A percentile compares a stretch with the other conserved stretches of the same genome.
phyloP scores from a whole-genome alignment of 2,888 invertebrate genomes.

The Sabellastarte sp. region DNA sequence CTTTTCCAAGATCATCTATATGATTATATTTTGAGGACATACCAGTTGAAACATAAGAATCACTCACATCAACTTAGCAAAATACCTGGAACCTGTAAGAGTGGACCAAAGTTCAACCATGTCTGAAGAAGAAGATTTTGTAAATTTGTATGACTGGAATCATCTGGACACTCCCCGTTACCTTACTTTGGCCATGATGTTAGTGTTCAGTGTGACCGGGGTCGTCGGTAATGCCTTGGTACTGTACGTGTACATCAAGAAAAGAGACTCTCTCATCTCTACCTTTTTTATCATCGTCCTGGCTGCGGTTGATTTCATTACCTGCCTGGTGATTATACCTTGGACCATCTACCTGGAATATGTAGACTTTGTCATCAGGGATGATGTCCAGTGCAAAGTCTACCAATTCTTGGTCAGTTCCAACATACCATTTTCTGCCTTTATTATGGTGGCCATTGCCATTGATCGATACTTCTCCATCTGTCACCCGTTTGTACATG shows the following conservation, averaged over 20 bases:
- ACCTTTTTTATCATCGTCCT: slow-evolving; percentile 50
- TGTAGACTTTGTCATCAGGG: slow-evolving; percentile 34
- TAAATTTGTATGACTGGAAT: no score
- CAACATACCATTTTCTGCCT: slow-evolving; percentile 48
- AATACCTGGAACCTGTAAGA: no score
- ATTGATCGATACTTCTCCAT: slow-evolving; percentile 47
- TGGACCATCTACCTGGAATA: slow-evolving; percentile 47
- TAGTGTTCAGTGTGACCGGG: background rate
- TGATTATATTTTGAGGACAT: no score
- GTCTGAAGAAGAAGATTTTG: no score
- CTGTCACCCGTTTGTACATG: slow-evolving; percentile 48
- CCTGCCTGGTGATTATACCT: slow-evolving; percentile 47
- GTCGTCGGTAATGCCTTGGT: slow-evolving; percentile 18
- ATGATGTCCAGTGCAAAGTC: slow-evolving; percentile 43
- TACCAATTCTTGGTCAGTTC: slow-evolving; percentile 48
- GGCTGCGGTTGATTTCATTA: slow-evolving; percentile 51
- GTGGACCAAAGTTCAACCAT: no score
- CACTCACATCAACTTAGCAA: no score
- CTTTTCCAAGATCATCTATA: no score
- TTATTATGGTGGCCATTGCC: slow-evolving; percentile 44
- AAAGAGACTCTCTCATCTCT: slow-evolving; percentile 41
- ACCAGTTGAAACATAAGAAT: no score
- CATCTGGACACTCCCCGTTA: no score
- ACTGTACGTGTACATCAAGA: slow-evolving; percentile 17
- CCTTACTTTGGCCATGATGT: background rate